phyloP scores from a whole-genome alignment of 2,113 vertebrate genomes.

The Penelope pileata region DNA sequence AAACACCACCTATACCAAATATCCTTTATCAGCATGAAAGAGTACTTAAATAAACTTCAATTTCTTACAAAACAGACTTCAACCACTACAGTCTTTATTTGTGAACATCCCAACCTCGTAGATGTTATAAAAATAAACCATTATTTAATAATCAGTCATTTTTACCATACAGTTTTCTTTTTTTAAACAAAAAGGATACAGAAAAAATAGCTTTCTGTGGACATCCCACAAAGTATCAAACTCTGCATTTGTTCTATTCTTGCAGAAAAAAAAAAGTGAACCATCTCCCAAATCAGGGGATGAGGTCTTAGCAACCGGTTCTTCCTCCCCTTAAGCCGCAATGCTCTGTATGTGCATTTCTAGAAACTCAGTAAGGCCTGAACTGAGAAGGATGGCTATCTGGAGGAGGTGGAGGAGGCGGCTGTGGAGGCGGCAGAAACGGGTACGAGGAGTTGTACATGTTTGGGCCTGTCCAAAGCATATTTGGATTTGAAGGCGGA shows the following conservation, averaged over 20 bases:
- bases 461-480: constrained; percentile 65
- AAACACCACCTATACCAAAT: neutral
- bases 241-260: neutral
- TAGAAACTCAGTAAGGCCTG: neutral
- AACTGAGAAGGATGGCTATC: constrained; percentile 43
- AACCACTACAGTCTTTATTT: constrained; percentile 25
- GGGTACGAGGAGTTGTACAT: constrained; percentile 37
- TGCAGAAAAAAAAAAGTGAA: neutral
- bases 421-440: neutral
- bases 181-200: neutral
- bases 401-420: constrained; percentile 30
- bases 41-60: neutral
- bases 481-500: neutral
- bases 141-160: neutral
- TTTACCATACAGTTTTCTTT: neutral
- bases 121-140: constrained; percentile 28
- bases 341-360: rapidly evolving
- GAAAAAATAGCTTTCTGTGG: neutral
- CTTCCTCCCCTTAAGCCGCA: neutral
- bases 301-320: neutral
- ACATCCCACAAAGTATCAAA: neutral
- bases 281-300: neutral
- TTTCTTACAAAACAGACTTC: neutral
- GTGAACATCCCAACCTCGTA: neutral
- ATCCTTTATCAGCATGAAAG: neutral